Conservation (phyloP, 37 sponge, comb jelly and placozoan genomes). For the Beroe forskalii region DNA sequence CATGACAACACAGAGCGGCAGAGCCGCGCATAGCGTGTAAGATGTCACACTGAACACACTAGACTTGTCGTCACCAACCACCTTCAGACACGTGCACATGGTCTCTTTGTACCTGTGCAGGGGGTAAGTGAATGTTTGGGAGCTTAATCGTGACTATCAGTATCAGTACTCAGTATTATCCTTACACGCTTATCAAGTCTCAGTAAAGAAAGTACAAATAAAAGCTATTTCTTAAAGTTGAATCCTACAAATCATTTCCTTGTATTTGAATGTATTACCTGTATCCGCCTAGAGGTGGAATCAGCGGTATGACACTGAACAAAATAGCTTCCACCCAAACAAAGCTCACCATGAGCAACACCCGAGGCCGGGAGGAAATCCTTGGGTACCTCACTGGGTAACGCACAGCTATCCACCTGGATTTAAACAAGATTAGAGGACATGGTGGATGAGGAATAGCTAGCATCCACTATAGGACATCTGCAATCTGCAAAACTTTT, state of each 20-base stretch:
- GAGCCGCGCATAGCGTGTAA: not conserved
- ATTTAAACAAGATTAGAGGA: too few species aligned
- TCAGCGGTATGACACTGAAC: slow-evolving; percentile 11
- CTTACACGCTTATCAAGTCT: too few species aligned
- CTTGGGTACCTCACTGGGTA: slow-evolving; percentile 1
- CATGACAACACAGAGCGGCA: not conserved
- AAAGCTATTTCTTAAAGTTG: too few species aligned
- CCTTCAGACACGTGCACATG: not conserved
- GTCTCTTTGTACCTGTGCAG: not conserved
- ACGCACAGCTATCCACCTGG: not conserved
- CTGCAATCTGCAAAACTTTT: too few species aligned
- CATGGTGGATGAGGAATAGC: too few species aligned
- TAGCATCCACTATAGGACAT: too few species aligned
- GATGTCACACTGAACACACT: not conserved
- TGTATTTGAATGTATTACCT: too few species aligned
- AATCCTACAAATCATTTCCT: too few species aligned
- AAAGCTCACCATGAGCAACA: not conserved
- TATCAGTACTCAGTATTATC: too few species aligned
- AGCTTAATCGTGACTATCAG: too few species aligned
- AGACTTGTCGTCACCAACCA: not conserved
- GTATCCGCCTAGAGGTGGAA: not conserved
- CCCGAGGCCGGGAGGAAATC: not conserved
- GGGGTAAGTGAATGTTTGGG: not conserved
- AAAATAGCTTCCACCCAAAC: not conserved
- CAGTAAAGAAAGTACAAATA: too few species aligned